These are phyloP conservation scores for Miltochrista miniata DNA, from an alignment of 2,888 invertebrate genomes.

Conservation along the genomic window DNA sequence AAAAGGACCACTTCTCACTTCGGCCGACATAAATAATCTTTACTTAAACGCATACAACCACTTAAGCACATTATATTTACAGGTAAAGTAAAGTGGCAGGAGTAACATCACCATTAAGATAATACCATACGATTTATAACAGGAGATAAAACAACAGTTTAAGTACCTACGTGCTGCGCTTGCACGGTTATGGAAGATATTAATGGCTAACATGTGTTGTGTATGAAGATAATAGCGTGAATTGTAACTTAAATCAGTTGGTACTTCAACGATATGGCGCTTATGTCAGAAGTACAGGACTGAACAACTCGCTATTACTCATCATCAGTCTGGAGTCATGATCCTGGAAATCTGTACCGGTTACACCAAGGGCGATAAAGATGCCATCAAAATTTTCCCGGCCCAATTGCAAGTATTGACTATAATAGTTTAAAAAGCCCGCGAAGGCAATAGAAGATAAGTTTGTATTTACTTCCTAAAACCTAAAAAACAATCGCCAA, in stretches of 20 bases:
- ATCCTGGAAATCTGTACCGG: no score
- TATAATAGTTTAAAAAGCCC: no score
- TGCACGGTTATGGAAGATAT: conserved; percentile 47
- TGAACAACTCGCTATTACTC: no score
- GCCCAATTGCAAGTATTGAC: no score
- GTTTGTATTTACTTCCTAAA: no score
- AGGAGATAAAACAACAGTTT: conserved; percentile 45
- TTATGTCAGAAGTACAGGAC: no score
- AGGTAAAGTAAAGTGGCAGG: conserved; percentile 29
- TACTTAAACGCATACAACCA: conserved; percentile 12
- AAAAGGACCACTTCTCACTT: neutral
- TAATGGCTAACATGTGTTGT: conserved; percentile 58
- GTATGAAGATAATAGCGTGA: conserved; percentile 31
- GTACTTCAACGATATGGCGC: neutral
- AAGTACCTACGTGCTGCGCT: conserved; percentile 49
- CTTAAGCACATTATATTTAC: conserved; percentile 22
- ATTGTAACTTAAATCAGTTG: conserved; percentile 14
- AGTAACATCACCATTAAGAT: conserved; percentile 60
- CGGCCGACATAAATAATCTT: neutral
- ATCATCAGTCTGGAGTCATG: no score
- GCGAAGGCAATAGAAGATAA: no score
- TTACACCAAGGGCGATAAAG: no score
- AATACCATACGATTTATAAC: conserved; percentile 55
- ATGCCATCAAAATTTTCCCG: no score
- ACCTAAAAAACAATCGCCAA: no score